Conservation (phyloP, 2,888 invertebrate species). For the Ryuthela nishihirai region DNA sequence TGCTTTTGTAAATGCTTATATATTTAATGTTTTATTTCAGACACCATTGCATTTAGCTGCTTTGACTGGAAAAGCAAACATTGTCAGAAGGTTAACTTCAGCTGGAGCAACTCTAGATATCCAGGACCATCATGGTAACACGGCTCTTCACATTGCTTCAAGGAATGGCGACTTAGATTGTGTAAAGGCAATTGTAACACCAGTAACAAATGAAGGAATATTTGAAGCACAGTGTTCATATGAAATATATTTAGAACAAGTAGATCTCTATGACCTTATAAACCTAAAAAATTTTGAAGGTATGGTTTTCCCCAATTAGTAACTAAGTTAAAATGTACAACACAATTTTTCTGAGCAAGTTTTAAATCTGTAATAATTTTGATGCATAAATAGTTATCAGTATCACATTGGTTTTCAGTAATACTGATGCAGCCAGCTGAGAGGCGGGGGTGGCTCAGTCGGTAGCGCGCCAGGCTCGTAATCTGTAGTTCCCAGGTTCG, state of each 20-base stretch:
- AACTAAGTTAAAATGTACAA: background rate
- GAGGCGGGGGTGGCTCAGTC: too few species aligned
- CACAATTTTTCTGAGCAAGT: too few species aligned
- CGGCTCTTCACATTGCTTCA: slow-evolving; percentile 80
- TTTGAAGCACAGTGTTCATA: slow-evolving; percentile 51
- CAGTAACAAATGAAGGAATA: slow-evolving; percentile 45
- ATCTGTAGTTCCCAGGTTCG: too few species aligned
- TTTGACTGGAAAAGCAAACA: slow-evolving; percentile 66
- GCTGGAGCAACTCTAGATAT: slow-evolving; percentile 67
- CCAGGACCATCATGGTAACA: slow-evolving; percentile 74
- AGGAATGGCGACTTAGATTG: slow-evolving; percentile 65
- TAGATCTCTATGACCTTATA: slow-evolving; percentile 58
- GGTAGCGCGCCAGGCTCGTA: too few species aligned
- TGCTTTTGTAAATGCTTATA: too few species aligned
- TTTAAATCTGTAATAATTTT: too few species aligned
- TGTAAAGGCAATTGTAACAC: slow-evolving; percentile 65
- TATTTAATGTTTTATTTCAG: slow-evolving; percentile 47
- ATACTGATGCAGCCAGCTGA: too few species aligned
- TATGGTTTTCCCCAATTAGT: slow-evolving; percentile 48
- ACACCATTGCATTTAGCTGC: slow-evolving; percentile 85
- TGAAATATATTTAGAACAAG: slow-evolving; percentile 51
- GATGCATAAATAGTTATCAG: too few species aligned
- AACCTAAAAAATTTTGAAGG: slow-evolving; percentile 82
- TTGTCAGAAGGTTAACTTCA: slow-evolving; percentile 70
- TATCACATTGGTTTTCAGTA: too few species aligned